Base-by-base conservation (phyloP, 2,888 invertebrate genomes). In the Tortricodes alternella region DNA sequence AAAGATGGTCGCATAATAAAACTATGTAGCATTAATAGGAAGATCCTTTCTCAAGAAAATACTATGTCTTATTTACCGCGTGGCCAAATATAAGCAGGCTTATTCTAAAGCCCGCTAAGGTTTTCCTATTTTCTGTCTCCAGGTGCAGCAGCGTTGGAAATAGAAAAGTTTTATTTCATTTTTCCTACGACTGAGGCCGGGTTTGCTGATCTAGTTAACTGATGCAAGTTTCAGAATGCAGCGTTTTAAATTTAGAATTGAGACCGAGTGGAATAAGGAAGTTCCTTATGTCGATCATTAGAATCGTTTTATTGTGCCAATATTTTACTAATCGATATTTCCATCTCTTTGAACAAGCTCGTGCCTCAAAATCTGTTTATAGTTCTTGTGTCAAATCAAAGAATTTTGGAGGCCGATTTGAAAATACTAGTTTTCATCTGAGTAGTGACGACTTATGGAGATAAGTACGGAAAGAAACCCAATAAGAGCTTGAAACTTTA, bases 61-160 rank as follows among this genome's bases (percentile, higher is more conserved):
- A 76, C 62, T 75, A 43, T 43, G 49, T 64, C 71, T 71, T 74
- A 75, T 70, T 71, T 71, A 71, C 76, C 70, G 74, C 70, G 66
- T 68, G 66, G 65, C 64, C 62, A 68, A 69, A 67, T 73, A 65
- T 76, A 76, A 78, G 74, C 74, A 73, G 76, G 79, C 76, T 84
- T 83, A 83, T 74, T 78, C 71, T 74, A 72, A 76, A 74, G 71
- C 71, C 72, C 65, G 67, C 64, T 66, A 74, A 79, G 70, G 74
- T 72, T 79, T 74, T 75, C 74, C 71, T 66, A 71, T 74, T 78
- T 79, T 76, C 66, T 68, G 60, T 66, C 62, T 67, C 65, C 72
- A 78, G 78, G 72, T 78, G 76, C 72, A 76, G 67, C 71, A 65
- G 67, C 72, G 65, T 66, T 53, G 66, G 71, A 76, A 81, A 79